Conservation (phyloP, 37 sponge, comb jelly and placozoan genomes). For the Dysidea cf. avara region DNA sequence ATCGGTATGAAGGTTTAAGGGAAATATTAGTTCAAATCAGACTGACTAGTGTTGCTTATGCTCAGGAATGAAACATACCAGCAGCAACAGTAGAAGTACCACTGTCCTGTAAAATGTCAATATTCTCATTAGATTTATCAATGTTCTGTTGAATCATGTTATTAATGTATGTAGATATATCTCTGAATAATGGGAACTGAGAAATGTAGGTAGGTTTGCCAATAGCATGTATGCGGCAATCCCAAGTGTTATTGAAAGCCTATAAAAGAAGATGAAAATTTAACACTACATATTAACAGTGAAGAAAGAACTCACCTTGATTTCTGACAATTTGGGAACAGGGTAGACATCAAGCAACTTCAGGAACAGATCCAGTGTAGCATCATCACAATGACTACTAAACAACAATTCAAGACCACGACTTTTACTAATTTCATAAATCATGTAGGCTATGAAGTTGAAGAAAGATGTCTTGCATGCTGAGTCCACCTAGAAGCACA, state of each 20-base stretch:
- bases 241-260: conserved; percentile 21
- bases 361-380: conserved; percentile 47
- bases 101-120: conserved; percentile 18
- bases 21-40: too few relatives aligned
- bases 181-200: conserved; percentile 67
- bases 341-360: conserved; percentile 38
- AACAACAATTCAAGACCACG: conserved; percentile 72
- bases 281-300: conserved; percentile 11
- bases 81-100: background rate
- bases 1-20: too few relatives aligned
- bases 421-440: conserved; percentile 66
- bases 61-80: too few relatives aligned
- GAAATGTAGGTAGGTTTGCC: conserved; percentile 1
- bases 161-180: conserved; percentile 31
- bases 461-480: conserved; percentile 71
- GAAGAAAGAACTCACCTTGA: conserved; percentile 37
- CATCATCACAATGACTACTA: conserved; percentile 12
- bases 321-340: conserved; percentile 55
- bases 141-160: conserved; percentile 55
- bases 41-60: too few relatives aligned
- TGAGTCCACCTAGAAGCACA: conserved; percentile 30
- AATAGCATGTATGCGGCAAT: background rate
- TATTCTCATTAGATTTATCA: conserved; percentile 40
- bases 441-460: conserved; percentile 80
- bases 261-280: background rate